Evolutionary conservation across 2,113 vertebrate genomes (phyloP).

Genomic region (Sinocyclocheilus grahami): DNA sequence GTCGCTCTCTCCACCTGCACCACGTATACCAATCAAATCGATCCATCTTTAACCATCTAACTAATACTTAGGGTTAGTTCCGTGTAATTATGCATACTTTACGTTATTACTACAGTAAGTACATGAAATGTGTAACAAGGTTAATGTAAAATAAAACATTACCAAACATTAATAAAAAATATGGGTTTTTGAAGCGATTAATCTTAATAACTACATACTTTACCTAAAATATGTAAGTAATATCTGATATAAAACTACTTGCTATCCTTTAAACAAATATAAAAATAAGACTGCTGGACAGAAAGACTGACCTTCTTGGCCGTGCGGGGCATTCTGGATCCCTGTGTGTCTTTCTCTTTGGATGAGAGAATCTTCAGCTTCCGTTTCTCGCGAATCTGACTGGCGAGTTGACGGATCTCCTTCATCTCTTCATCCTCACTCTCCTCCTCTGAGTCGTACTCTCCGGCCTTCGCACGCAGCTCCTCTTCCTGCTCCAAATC

Average conservation of each 20-base stretch:
- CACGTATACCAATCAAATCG: slow-evolving; percentile 10
- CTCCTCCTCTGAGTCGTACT: slow-evolving; percentile 90
- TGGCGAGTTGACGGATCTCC: slow-evolving; percentile 86
- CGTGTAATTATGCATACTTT: no score
- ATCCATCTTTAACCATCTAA: not conserved
- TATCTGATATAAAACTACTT: not conserved
- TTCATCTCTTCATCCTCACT: slow-evolving; percentile 96
- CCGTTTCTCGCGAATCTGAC: slow-evolving; percentile 89
- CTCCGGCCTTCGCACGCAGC: slow-evolving; percentile 87
- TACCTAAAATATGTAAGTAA: not conserved
- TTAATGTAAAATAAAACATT: no score
- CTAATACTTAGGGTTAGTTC: no score
- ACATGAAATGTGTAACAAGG: no score
- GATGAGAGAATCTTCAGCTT: slow-evolving; percentile 86
- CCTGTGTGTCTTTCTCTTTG: slow-evolving; percentile 86
- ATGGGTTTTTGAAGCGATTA: not conserved
- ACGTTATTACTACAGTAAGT: no score
- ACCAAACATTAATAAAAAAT: not conserved
- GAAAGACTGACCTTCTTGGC: slow-evolving; percentile 81
- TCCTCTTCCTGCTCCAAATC: slow-evolving; percentile 93
- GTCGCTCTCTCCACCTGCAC: slow-evolving; percentile 74
- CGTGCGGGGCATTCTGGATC: slow-evolving; percentile 91
- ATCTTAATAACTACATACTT: not conserved
- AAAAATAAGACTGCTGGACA: not conserved
- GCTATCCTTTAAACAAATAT: not conserved